phyloP scores from a whole-genome alignment of 2,797 vertebrate species.

The Hypotaenidia philippensis region DNA sequence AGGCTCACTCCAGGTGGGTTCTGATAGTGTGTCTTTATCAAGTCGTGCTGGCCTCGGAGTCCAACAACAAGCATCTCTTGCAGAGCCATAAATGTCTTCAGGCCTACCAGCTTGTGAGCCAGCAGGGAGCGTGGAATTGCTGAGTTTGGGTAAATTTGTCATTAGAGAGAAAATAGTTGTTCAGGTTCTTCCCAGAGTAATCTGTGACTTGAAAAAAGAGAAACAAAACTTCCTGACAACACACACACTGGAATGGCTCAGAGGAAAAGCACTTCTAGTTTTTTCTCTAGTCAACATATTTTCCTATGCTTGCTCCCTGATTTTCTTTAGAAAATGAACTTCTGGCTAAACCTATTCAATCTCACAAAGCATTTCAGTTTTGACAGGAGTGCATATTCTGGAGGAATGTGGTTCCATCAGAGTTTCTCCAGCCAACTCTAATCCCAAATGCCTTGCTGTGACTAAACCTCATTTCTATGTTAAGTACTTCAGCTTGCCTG shows the following conservation, averaged over 20 bases:
- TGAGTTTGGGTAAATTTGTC: constrained; percentile 24
- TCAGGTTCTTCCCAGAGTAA: constrained; percentile 5
- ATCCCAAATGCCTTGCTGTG: constrained; percentile 69
- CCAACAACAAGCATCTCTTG: background rate
- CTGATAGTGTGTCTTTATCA: background rate
- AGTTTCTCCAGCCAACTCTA: constrained; percentile 49
- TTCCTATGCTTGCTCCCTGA: background rate
- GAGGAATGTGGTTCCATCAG: constrained; percentile 40
- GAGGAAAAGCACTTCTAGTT: background rate
- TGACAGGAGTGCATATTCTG: constrained; percentile 43
- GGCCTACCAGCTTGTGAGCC: background rate
- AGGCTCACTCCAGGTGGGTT: background rate
- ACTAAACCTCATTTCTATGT: constrained; percentile 76
- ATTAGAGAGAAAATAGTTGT: constrained; percentile 30
- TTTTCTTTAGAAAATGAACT: constrained; percentile 63
- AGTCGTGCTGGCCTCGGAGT: background rate
- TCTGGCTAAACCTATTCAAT: constrained; percentile 53
- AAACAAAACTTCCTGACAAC: background rate
- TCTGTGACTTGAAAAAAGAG: background rate
- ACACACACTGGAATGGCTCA: background rate
- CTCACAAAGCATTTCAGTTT: constrained; percentile 51
- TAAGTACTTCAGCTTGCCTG: constrained; percentile 59
- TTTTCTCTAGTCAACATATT: background rate
- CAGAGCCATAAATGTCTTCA: constrained; percentile 16
- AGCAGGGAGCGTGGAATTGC: constrained; percentile 39